Evolutionary conservation across 2,113 vertebrate genomes (phyloP), one percentile per base, ranked within the genome.

Genomic region (Melanerpes formicivorus): DNA sequence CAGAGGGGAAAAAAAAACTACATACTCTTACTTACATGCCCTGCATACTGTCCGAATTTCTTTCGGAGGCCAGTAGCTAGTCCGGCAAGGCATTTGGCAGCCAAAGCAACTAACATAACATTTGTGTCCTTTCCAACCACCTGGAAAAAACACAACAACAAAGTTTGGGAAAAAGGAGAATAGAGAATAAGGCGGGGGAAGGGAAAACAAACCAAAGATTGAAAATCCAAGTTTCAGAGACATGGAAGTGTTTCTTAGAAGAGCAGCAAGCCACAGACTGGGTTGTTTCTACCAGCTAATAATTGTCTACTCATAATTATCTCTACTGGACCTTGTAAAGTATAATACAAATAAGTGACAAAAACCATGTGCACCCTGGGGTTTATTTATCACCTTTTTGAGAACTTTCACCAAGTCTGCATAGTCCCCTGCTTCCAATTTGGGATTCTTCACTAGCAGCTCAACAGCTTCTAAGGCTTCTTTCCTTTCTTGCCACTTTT

Each of bases 401-500:
- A 99, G 97, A 54, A 98, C 98, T 98, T 99, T 98, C 62, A 99
- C 99, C 63, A 99, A 97, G 91, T 99, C 99, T 70, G 98, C 98
- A 93, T 98, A 99, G 95, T 99, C 99, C 91, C 99, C 99, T 7
- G 97, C 97, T 96, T 99, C 99, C 74, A 99, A 71, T 95, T 99
- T 99, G 63, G 98, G 99, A 81, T 99, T 99, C 98, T 99, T 99
- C 56, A 98, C 95, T 50, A 99, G 97, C 37, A 96, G 9, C 92
- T 99, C 99, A 15, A 99, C 89, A 74, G 98, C 98, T 93, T 99
- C 99, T 93, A 99, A 96, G 58, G 98, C 99, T 96, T 99, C 99
- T 95, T 99, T 99, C 85, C 99, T 98, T 96, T 99, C 99, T 95
- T 99, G 99, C 99, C 99, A 99, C 95, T 99, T 99, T 97, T 99